Evolutionary conservation across 2,888 invertebrate genomes (phyloP).

Genomic region (Alentia gelatinosa): DNA sequence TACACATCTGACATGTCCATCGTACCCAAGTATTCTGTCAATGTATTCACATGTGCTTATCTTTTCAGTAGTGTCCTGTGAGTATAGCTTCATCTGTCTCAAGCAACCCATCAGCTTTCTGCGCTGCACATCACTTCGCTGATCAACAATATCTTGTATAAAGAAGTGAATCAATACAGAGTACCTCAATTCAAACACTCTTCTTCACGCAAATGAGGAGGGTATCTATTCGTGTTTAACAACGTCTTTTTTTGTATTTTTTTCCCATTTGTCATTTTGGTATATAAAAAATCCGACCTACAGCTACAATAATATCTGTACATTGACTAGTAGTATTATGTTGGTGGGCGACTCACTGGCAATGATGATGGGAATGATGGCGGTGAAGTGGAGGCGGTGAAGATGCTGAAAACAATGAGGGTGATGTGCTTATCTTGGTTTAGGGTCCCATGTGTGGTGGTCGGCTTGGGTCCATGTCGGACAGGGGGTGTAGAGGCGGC

Average conservation of each 20-base stretch:
- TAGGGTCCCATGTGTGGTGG: slow-evolving; percentile 47
- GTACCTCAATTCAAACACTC: background rate
- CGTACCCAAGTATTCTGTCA: slow-evolving; percentile 38
- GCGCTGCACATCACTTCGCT: background rate
- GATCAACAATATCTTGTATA: background rate
- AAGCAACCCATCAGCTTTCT: background rate
- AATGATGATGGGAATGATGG: background rate
- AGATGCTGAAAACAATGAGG: background rate
- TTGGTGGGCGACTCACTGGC: background rate
- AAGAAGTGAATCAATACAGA: background rate
- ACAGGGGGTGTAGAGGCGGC: slow-evolving; percentile 29
- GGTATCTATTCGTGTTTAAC: background rate
- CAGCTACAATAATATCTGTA: slow-evolving; percentile 5
- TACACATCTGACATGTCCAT: slow-evolving; percentile 27
- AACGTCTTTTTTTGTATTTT: background rate
- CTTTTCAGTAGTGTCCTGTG: background rate
- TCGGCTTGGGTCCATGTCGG: slow-evolving; percentile 45
- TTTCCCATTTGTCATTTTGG: background rate
- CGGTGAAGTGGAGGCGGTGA: background rate
- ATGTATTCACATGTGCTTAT: slow-evolving; percentile 3
- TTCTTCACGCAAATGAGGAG: background rate
- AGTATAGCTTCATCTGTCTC: background rate
- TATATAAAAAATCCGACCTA: slow-evolving; percentile 20
- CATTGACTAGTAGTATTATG: slow-evolving; percentile 43
- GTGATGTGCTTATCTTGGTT: background rate